Evolutionary conservation across 1,140 invertebrate species (phyloP), one percentile per base, ranked within the genome.

Genomic region (Drosophila punjabiensis): DNA sequence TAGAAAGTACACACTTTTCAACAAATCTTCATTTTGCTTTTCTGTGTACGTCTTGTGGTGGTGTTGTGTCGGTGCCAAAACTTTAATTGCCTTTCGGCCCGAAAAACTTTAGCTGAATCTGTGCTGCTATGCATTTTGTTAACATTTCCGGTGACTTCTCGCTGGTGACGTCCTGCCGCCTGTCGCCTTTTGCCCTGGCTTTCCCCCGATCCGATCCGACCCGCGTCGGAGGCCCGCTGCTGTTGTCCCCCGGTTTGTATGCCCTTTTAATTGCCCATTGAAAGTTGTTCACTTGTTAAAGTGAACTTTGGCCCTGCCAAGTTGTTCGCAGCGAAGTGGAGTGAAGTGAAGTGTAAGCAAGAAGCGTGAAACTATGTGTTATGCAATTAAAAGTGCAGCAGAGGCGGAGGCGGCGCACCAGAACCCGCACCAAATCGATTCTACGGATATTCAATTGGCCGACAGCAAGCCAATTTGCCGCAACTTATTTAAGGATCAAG

Each of bases 231-330:
- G 47, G 32, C 33, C 59, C 35, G 52, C 58, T 60, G 56, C 55
- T 75, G 81, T 79, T 79, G 70, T 75, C 52, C 69, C 62, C 79
- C 59, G 82, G 83, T 90, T 81, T 89, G 79, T 89, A 73, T 89
- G 85, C 85, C 82, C 82, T 86, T 90, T 90, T 90, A 90, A 90
- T 90, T 90, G 86, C 86, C 82, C 87, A 86, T 90, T 90, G 82
- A 90, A 90, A 90, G 86, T 90, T 90, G 86, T 82, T 90, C 87
- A 90, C 79, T 90, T 90, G 86, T 90, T 90, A 90, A 90, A 90
- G 76, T 63, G 86, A 90, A 90, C 86, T 90, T 90, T 86, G 60
- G 71, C 65, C 66, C 76, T 90, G 67, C 79, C 81, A 79, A 64
- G 76, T 67, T 52, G 74, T 32, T 60, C 53, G 33, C 18, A 39